Base-by-base conservation (phyloP, 2,888 invertebrate genomes). In the Onchidella celtica region DNA sequence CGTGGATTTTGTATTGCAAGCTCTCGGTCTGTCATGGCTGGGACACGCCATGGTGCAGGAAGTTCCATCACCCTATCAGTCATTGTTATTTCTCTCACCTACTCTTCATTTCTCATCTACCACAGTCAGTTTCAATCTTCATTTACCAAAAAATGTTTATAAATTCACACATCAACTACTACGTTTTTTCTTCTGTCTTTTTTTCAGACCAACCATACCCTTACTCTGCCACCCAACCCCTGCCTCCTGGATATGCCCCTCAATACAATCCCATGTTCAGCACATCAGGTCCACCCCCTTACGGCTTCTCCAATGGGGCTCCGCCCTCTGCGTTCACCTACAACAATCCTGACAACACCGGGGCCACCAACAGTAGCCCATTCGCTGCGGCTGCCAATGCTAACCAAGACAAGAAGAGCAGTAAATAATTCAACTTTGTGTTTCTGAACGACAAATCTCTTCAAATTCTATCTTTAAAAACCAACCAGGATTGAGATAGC, bases 281-380 rank as follows among this genome's bases (percentile, higher is more conserved):
- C 47, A 9, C 40, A n/a, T 47, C 69, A 1, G 69, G 69, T 1
- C 27, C 3, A 21, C 69, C 27, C 1, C 40, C 40, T 2, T 47
- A 69, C 27, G 69, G 47, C 11, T 9, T 38, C n/a, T 40, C 11
- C 38, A 36, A 14, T 17, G 24, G 24, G 9, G 36, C 68, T 24
- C 69, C 69, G 47, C 47, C 47, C 27, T 47, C 69, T 24, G 24
- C 69, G 2, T 69, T 40, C 47, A 40, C 38, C 27, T 69, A 69
- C 69, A 47, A 3, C 69, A 2, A n/a, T 2, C 68, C 68, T n/a
- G n/a, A n/a, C n/a, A n/a, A n/a, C n/a, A n/a, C n/a, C n/a, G n/a
- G n/a, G n/a, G n/a, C n/a, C n/a, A n/a, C n/a, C 11, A 6, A 6
- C 38, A 68, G 24, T 2, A 68, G 38, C 36, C 36, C 36, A 1